These are phyloP conservation scores for Esox niger DNA, from an alignment of 2,113 vertebrate genomes.

Conservation along the genomic window DNA sequence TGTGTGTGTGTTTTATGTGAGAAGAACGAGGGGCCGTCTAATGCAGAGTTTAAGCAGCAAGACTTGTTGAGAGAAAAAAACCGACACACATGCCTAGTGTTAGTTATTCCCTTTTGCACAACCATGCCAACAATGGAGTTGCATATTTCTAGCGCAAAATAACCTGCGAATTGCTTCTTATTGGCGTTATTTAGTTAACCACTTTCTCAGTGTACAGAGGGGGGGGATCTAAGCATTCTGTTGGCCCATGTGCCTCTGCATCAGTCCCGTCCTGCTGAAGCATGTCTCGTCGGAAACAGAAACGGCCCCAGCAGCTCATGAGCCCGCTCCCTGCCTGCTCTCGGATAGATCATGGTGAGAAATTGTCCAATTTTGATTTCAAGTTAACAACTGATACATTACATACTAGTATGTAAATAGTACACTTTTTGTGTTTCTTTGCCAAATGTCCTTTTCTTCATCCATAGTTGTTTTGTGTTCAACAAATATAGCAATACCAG, in stretches of 20 bases:
- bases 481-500: too few species aligned
- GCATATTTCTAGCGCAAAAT: constrained; percentile 11
- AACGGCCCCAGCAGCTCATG: constrained; percentile 70
- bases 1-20: constrained; percentile 51
- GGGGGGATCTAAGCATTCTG: constrained; percentile 51
- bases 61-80: constrained; percentile 63
- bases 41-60: constrained; percentile 56
- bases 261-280: constrained; percentile 52
- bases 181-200: constrained; percentile 39
- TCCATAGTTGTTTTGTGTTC: too few species aligned
- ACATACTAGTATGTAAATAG: not conserved
- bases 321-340: constrained; percentile 56
- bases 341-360: constrained; percentile 70
- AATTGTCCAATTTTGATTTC: constrained; percentile 26
- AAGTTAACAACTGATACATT: not conserved
- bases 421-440: constrained; percentile 5
- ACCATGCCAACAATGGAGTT: constrained; percentile 46
- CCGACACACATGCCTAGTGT: constrained; percentile 54
- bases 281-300: constrained; percentile 75
- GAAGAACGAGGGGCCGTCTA: constrained; percentile 36
- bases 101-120: constrained; percentile 28
- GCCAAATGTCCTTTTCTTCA: too few species aligned
- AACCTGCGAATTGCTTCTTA: constrained; percentile 19
- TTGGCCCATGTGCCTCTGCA: constrained; percentile 50
- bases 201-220: constrained; percentile 55